Percentiles rank a stretch among this genome's conserved stretches.
phyloP scores from a whole-genome alignment of 2,797 vertebrate genomes.

The Leuciscus waleckii region DNA sequence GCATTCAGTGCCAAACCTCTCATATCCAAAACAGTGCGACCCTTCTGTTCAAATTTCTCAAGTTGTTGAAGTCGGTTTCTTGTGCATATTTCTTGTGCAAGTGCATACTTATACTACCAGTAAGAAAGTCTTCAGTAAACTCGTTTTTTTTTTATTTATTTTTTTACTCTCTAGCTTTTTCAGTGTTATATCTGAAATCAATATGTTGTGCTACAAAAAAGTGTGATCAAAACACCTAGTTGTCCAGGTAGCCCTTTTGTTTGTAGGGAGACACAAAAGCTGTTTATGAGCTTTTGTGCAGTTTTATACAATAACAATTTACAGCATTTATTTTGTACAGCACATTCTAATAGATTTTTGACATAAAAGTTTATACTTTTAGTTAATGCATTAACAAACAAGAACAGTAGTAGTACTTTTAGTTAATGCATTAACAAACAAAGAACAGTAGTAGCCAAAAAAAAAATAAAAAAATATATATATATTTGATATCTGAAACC shows the following conservation, averaged over 20 bases:
- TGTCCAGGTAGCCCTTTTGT: conserved; percentile 28
- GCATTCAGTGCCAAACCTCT: conserved; percentile 51
- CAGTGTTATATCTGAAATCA: conserved; percentile 1
- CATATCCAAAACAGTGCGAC: conserved; percentile 22
- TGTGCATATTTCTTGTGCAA: not conserved
- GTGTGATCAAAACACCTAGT: conserved; percentile 25
- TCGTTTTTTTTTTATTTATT: not conserved
- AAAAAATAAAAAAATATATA: too few relatives aligned
- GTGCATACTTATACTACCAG: not conserved
- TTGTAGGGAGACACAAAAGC: conserved; percentile 14
- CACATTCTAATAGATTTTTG: not conserved
- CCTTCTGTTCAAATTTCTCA: conserved; percentile 23
- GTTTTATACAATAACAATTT: not conserved
- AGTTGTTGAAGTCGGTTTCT: not conserved
- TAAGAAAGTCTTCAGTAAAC: not conserved
- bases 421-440: not conserved
- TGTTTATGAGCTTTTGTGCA: not conserved
- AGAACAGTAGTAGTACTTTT: not conserved
- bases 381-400: not conserved
- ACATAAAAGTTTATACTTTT: not conserved
- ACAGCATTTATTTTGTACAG: not conserved
- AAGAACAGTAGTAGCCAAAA: not conserved
- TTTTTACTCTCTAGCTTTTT: not conserved
- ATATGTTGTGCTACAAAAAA: not conserved
- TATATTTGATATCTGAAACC: not conserved